Evolutionary conservation across 1,140 invertebrate species (phyloP).

Genomic region (Pseudoatta argentina): DNA sequence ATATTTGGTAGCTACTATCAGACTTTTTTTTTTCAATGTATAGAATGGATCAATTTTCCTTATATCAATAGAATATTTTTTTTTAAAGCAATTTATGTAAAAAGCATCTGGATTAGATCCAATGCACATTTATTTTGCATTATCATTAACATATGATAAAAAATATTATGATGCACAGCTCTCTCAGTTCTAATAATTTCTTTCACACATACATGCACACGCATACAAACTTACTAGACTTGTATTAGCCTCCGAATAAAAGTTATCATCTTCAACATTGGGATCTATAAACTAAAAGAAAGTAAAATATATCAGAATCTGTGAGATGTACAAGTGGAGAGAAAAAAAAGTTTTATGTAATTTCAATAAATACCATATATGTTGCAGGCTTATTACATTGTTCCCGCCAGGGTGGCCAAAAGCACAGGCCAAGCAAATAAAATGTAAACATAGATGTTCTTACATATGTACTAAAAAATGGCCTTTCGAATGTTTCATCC

Average conservation of each 20-base stretch:
- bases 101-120: background rate
- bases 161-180: no score
- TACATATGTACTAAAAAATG: conserved; percentile 95
- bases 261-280: conserved; percentile 90
- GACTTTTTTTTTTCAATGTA: background rate
- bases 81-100: conserved; percentile 2
- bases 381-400: conserved; percentile 90
- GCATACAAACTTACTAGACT: conserved; percentile 85
- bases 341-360: background rate
- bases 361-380: conserved; percentile 87
- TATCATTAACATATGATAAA: no score
- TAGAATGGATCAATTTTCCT: background rate
- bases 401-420: conserved; percentile 94
- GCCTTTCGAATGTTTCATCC: conserved; percentile 93
- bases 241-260: conserved; percentile 88
- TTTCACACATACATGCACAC: conserved; percentile 58
- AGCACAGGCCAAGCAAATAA: conserved; percentile 93
- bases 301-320: conserved; percentile 36
- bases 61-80: conserved; percentile 13
- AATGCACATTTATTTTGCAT: background rate
- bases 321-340: background rate
- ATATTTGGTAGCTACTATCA: no score
- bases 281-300: conserved; percentile 89
- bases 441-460: conserved; percentile 96
- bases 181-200: background rate